Base-by-base conservation (phyloP, 2,888 invertebrate genomes). In the Drosophila helvetica region DNA sequence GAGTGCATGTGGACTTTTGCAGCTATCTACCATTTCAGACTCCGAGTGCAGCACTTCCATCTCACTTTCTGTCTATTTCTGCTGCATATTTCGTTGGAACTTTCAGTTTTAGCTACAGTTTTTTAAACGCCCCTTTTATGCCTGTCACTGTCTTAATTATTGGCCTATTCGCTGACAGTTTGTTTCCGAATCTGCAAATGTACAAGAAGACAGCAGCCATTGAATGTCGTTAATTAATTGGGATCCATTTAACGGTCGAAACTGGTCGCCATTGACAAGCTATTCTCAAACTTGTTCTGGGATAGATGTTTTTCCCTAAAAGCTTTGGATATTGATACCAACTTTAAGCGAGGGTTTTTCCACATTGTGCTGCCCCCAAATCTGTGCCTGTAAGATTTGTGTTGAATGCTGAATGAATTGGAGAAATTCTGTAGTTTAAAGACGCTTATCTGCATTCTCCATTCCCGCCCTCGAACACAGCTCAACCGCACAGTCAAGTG, bases 101-200 rank as follows among this genome's bases (percentile, higher is more conserved):
- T 1, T 3, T 17, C 7, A 1, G 10, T 10, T 17, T 15, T 22
- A 9, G 1, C 30, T 46, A 0, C 1, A 22, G 10, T 30, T 38
- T 46, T 3, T 30, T 19, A 15, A 38, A 38, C 6, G 38, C 15
- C 7, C 22, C 18, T 27, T 22, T n/a, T 38, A 10, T 9, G 50
- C 33, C 30, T 43, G 38, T 30, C 27, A 51, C 2, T 56, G 25
- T 52, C 51, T 55, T 43, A 38, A 51, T 66, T 66, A 56, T 15
- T 15, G 4, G 15, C 1, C 22, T 33, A 51, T 27, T 19, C 4
- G 19, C 22, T 45, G 58, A 4, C 43, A 56, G 22, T 46, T 30
- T 18, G 42, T 9, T 25, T 54, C 9, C 15, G 1, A 12, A 17
- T 25, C 6, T 25, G 22, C 10, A 9, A 8, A 19, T 12, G 33